These are phyloP conservation scores for Aradophagus sp. DNA, from an alignment of 1,140 invertebrate species.

Conservation along the genomic window DNA sequence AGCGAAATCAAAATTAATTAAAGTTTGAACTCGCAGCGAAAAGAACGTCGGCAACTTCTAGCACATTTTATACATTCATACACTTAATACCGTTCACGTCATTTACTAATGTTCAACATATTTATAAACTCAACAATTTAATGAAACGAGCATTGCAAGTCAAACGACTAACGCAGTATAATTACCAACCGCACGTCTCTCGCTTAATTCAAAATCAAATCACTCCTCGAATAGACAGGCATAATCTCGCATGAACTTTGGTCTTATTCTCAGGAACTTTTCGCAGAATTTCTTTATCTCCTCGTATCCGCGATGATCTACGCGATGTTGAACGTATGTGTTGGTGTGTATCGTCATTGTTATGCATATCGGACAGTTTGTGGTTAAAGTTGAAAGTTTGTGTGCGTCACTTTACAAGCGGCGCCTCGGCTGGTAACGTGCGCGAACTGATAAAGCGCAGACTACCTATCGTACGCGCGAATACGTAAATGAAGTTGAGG, in stretches of 20 bases:
- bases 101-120: background rate
- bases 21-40: too few species aligned
- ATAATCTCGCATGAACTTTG: constrained; percentile 37
- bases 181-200: too few species aligned
- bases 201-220: constrained; percentile 23
- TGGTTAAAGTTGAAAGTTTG: constrained; percentile 56
- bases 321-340: constrained; percentile 39
- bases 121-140: too few species aligned
- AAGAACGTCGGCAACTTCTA: too few species aligned
- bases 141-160: background rate
- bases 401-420: constrained; percentile 51
- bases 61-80: too few species aligned
- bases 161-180: constrained; percentile 6
- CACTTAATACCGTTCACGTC: background rate
- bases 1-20: too few species aligned
- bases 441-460: constrained; percentile 49
- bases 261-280: constrained; percentile 42
- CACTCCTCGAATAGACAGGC: constrained; percentile 15
- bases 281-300: constrained; percentile 45
- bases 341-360: constrained; percentile 52
- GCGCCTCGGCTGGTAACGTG: constrained; percentile 44
- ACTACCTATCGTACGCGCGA: constrained; percentile 48
- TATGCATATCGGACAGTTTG: constrained; percentile 58
- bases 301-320: constrained; percentile 32
- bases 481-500: constrained; percentile 51